These are phyloP conservation scores for Patiria miniata DNA, from an alignment of 35 echinoderm and acorn worm species.

Conservation along the genomic window DNA sequence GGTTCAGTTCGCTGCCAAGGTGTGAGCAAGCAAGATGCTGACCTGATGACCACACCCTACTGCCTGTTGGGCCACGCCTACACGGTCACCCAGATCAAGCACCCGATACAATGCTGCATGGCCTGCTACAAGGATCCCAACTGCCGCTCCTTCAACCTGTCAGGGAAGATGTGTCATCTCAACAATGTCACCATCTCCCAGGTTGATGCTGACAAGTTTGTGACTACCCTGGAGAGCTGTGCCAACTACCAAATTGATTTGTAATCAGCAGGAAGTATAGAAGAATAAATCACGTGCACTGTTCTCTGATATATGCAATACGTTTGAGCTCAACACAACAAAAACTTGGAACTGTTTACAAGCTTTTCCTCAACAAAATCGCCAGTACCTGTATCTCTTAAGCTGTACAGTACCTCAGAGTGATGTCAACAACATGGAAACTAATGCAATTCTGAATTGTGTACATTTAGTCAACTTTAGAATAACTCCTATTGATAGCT, in stretches of 20 bases:
- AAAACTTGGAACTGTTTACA: too few relatives aligned
- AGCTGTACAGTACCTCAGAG: too few relatives aligned
- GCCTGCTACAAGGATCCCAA: conserved; percentile 20
- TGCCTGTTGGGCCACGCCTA: not conserved
- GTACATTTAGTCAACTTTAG: too few relatives aligned
- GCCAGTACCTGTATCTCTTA: too few relatives aligned
- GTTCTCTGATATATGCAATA: too few relatives aligned
- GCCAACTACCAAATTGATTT: not conserved
- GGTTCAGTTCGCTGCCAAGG: not conserved
- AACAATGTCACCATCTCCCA: conserved; percentile 12
- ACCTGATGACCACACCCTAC: not conserved
- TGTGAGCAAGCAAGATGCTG: not conserved
- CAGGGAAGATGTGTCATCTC: not conserved
- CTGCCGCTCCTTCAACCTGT: conserved; percentile 23
- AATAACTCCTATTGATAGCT: too few relatives aligned
- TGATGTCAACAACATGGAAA: too few relatives aligned
- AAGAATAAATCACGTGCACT: too few relatives aligned
- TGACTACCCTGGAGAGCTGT: not conserved
- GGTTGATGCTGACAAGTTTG: not conserved
- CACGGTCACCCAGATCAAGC: not conserved
- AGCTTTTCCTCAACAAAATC: too few relatives aligned
- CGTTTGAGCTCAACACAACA: too few relatives aligned
- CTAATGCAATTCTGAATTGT: too few relatives aligned
- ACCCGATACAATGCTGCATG: conserved; percentile 10
- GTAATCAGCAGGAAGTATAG: too few relatives aligned